Base-by-base conservation (phyloP, 1,140 invertebrate species). In the Sycophaga agraensis region DNA sequence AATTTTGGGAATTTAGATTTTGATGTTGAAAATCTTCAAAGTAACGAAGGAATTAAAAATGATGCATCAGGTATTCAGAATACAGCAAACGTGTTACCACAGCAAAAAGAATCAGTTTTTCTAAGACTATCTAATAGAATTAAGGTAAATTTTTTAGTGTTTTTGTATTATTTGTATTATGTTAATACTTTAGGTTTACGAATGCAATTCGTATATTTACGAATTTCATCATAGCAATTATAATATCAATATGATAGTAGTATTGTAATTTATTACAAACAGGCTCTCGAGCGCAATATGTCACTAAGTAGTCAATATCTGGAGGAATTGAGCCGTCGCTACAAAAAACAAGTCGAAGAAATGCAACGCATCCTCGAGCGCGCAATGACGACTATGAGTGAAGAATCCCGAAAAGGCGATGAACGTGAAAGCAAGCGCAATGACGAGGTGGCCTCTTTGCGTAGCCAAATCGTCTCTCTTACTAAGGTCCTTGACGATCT, bases 341-440 rank as follows among this genome's bases (percentile, higher is more conserved):
- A 98, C 77, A 96, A 97, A 67, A 93, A 93, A 63, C 96, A 99
- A 82, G 93, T 96, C 28, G 96, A 98, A 76, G 95, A 98, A 73
- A 92, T 95, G 87, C 91, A 94, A 74, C 85, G 86, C 59, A 87
- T 89, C 4, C 86, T 96, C 57, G 91, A 95, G 68, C 89, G 91
- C 64, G 93, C 92, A 0, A 84, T 93, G 40, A 78, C 82, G 2
- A 86, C 88, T 17, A 84, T 93, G 74, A 87, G 86, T 42, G 91
- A 93, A 64, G 88, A 92, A 68, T 85, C 86, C 12, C 84, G 84
- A 37, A 87, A 87, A 65, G 84, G 85, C 31, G 86, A 88, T 53
- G 90, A 92, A 64, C 82, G 86, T 26, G 89, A 91, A 66, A 81
- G 84, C 48, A 83, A 85, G 57, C 84, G 85, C 50, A 63, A 85